Percentiles rank a stretch among this genome's conserved stretches.
Evolutionary conservation across 2,888 invertebrate species (phyloP).

Genomic region (Ormyrus labotus): DNA sequence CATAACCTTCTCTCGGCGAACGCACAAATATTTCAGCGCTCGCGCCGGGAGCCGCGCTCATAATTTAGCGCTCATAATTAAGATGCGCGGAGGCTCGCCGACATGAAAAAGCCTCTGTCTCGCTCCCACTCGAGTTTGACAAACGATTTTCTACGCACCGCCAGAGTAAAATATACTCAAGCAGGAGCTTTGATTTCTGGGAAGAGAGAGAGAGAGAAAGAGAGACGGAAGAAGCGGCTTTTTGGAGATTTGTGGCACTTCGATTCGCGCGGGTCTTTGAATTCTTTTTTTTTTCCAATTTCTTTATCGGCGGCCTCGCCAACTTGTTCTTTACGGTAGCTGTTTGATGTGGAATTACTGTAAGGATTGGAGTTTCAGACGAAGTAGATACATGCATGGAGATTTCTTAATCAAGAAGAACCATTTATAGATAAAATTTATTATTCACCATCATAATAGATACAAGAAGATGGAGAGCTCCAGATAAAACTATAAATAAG

Average conservation of each 20-base stretch:
- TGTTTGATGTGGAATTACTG: too few relatives aligned
- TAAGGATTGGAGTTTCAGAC: too few relatives aligned
- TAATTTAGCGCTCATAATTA: slow-evolving; percentile 72
- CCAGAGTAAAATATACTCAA: slow-evolving; percentile 20
- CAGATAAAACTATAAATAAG: too few relatives aligned
- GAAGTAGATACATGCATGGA: too few relatives aligned
- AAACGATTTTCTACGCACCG: slow-evolving; percentile 48
- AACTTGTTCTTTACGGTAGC: too few relatives aligned
- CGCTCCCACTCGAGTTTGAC: slow-evolving; percentile 40
- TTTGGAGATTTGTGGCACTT: too few relatives aligned
- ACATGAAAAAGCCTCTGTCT: slow-evolving; percentile 43
- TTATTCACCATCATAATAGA: too few relatives aligned
- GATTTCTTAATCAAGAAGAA: too few relatives aligned
- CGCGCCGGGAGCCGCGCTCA: slow-evolving; percentile 63
- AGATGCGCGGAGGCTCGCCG: slow-evolving; percentile 62
- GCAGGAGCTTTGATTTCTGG: slow-evolving; percentile 38
- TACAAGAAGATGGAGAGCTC: too few relatives aligned
- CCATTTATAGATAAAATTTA: too few relatives aligned
- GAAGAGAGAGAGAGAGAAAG: slow-evolving; percentile 21
- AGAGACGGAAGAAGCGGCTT: too few relatives aligned
- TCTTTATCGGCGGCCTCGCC: not conserved
- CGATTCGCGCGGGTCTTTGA: not conserved
- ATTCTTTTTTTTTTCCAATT: not conserved
- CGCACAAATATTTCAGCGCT: slow-evolving; percentile 72
- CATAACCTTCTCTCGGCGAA: slow-evolving; percentile 70